A percentile compares a stretch with the other conserved stretches of the same genome.
phyloP scores from a whole-genome alignment of 2,113 vertebrate genomes.

The Physeter macrocephalus region DNA sequence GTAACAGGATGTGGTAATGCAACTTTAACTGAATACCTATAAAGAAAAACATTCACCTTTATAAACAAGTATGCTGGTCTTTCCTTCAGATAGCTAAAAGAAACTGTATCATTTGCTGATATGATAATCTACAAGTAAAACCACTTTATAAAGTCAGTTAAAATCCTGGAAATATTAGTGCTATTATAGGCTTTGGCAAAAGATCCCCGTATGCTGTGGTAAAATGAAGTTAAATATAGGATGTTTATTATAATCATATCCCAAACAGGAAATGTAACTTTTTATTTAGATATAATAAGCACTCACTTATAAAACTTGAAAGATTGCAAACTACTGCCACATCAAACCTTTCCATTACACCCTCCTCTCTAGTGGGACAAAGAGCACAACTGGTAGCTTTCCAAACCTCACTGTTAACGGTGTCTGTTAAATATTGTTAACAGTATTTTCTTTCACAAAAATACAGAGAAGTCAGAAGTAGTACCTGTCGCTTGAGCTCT shows the following conservation, averaged over 20 bases:
- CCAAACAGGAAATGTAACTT: neutral
- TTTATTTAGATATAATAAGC: neutral
- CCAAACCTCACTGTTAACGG: neutral
- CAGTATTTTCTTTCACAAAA: neutral
- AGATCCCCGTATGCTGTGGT: neutral
- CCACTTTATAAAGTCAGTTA: neutral
- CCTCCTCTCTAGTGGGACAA: neutral
- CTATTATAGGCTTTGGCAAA: neutral
- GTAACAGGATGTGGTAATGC: slow-evolving; percentile 79
- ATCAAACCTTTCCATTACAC: too few species aligned
- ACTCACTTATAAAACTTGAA: neutral
- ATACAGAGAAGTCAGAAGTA: neutral
- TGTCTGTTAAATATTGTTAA: neutral
- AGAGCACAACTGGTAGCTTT: neutral
- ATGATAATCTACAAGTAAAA: neutral
- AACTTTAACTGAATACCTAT: slow-evolving; percentile 85
- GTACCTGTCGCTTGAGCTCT: neutral
- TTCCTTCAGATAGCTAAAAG: neutral
- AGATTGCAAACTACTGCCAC: neutral
- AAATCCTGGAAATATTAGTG: neutral
- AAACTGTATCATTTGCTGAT: neutral
- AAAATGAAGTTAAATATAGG: neutral
- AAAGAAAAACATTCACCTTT: neutral
- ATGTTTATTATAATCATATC: neutral
- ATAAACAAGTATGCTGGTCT: neutral